Conservation (phyloP, 2,113 vertebrate species). For the Peromyscus polionotus region DNA sequence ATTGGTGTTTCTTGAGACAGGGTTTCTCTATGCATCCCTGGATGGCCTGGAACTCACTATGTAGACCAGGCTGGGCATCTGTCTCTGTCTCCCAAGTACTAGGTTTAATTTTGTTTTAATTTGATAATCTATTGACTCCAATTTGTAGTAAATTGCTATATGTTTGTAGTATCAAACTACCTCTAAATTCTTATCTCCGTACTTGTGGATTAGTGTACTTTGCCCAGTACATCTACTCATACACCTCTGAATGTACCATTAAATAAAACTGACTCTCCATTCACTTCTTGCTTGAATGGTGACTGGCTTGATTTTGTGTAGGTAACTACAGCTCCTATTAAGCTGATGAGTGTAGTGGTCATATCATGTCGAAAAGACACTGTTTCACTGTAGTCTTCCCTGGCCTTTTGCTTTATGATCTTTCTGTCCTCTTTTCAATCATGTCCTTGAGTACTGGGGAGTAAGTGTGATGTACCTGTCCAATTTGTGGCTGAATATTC, state of each 20-base stretch:
- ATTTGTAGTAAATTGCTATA: neutral
- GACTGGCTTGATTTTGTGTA: neutral
- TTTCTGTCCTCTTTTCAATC: neutral
- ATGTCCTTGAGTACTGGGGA: neutral
- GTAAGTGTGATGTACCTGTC: neutral
- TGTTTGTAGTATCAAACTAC: neutral
- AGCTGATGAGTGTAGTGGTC: neutral
- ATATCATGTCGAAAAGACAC: neutral
- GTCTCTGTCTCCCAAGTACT: neutral
- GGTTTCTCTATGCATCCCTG: neutral
- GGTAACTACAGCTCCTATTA: neutral
- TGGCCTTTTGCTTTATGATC: neutral
- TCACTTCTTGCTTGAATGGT: neutral
- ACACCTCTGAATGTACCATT: neutral
- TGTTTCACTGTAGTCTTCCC: neutral
- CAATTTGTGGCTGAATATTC: neutral
- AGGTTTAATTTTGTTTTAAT: neutral
- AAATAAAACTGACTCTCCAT: neutral
- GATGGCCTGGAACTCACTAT: neutral
- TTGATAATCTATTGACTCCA: neutral
- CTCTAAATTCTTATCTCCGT: neutral
- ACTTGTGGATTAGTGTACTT: neutral
- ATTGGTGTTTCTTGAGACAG: neutral
- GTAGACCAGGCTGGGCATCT: neutral
- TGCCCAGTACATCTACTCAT: neutral